phyloP scores from a whole-genome alignment of 2,888 invertebrate species.

The Cantharis rufa region DNA sequence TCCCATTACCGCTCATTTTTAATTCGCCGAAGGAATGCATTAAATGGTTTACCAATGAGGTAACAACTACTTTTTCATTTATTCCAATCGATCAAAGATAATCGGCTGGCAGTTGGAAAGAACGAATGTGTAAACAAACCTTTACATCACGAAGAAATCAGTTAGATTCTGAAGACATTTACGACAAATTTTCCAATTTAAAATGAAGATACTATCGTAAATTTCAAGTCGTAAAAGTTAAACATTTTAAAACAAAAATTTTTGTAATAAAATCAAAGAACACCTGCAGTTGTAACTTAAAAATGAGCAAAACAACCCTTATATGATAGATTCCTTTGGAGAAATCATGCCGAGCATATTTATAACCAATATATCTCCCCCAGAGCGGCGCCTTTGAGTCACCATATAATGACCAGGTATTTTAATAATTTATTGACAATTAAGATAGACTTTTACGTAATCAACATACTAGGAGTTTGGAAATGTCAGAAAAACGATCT shows the following conservation, averaged over 20 bases:
- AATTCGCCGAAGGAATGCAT: constrained; percentile 26
- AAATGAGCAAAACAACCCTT: constrained; percentile 37
- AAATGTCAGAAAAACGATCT: constrained; percentile 13
- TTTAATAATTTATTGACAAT: constrained; percentile 53
- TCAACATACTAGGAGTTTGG: constrained; percentile 24
- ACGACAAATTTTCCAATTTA: constrained; percentile 10
- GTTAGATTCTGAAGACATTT: not conserved
- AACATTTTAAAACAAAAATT: constrained; percentile 14
- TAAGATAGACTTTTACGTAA: constrained; percentile 43
- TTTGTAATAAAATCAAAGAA: constrained; percentile 28
- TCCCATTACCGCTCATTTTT: constrained; percentile 29
- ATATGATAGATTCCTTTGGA: constrained; percentile 22
- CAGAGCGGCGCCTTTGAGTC: constrained; percentile 48
- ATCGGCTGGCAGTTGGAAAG: not conserved
- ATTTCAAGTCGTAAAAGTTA: constrained; percentile 16
- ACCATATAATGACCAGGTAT: constrained; percentile 46
- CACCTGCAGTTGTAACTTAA: constrained; percentile 36
- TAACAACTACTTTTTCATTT: constrained; percentile 15
- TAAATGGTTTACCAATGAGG: constrained; percentile 19
- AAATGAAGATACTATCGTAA: constrained; percentile 10
- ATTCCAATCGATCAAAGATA: not conserved
- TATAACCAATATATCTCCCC: constrained; percentile 49
- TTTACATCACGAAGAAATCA: not conserved
- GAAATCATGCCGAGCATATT: constrained; percentile 43
- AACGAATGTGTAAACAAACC: not conserved